A percentile compares a stretch with the other conserved stretches of the same genome.
Conservation (phyloP, 2,113 vertebrate genomes). For the Sylvia atricapilla region DNA sequence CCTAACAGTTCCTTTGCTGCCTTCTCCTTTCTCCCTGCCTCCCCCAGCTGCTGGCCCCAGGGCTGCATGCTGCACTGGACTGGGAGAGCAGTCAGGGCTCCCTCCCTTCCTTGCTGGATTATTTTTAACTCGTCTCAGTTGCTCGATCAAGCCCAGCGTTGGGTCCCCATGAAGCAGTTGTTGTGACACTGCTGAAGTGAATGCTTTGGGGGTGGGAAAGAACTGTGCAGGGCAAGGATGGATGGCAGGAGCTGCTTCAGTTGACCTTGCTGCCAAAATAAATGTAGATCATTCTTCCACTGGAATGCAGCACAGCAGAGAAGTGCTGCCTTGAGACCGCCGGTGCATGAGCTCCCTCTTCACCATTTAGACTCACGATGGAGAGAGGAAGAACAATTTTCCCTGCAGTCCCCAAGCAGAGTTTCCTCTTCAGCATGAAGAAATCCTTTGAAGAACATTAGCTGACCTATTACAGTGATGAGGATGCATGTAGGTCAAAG, state of each 20-base stretch:
- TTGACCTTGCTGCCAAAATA: background rate
- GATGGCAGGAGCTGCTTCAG: background rate
- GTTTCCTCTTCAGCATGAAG: background rate
- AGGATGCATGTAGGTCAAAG: background rate
- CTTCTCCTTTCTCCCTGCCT: background rate
- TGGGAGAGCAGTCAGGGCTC: background rate
- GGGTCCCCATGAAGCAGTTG: background rate
- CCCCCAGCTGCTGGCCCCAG: background rate
- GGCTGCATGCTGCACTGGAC: background rate
- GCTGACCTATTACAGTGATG: background rate
- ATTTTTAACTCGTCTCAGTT: constrained; percentile 19
- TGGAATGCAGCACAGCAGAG: background rate
- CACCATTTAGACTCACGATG: background rate
- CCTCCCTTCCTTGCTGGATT: background rate
- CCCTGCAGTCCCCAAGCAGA: background rate
- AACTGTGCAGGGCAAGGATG: background rate
- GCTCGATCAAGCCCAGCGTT: background rate
- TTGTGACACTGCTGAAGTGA: background rate
- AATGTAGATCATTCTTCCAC: background rate
- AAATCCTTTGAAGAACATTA: background rate
- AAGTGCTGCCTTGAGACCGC: background rate
- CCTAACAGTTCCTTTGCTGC: background rate
- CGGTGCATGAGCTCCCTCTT: background rate
- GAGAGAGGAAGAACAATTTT: background rate
- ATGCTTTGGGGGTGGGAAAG: background rate